phyloP scores from a whole-genome alignment of 2,113 vertebrate species.

The Pleuronectes platessa region DNA sequence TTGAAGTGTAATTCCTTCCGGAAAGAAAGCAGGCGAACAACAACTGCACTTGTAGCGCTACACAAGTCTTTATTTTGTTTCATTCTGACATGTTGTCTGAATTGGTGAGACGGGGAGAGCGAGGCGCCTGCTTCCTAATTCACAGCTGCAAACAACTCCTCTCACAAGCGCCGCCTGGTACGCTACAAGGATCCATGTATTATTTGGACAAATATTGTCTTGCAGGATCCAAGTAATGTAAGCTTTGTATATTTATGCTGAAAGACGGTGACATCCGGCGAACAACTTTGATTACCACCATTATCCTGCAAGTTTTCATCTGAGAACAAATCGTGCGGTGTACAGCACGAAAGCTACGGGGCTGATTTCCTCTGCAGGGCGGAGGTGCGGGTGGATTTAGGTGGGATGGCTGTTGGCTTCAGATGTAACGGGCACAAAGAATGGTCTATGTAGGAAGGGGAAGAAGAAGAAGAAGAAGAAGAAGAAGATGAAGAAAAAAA shows the following conservation, averaged over 20 bases:
- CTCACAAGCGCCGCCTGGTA: neutral
- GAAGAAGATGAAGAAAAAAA: constrained; percentile 64
- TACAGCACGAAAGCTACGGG: constrained; percentile 53
- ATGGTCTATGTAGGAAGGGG: constrained; percentile 56
- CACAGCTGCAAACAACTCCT: neutral
- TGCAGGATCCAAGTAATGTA: neutral
- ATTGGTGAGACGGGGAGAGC: constrained; percentile 46
- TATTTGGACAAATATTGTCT: constrained; percentile 18
- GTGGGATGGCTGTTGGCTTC: constrained; percentile 57
- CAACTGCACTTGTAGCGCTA: constrained; percentile 53
- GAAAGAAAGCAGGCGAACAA: constrained; percentile 35
- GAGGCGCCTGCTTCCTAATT: constrained; percentile 34
- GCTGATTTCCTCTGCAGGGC: constrained; percentile 56
- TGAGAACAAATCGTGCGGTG: constrained; percentile 49
- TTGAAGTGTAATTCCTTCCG: constrained; percentile 62
- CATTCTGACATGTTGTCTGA: constrained; percentile 62
- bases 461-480: constrained; percentile 22
- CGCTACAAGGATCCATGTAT: constrained; percentile 12
- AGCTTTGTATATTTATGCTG: neutral
- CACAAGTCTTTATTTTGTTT: constrained; percentile 57
- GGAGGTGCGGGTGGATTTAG: constrained; percentile 33
- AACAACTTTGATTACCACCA: constrained; percentile 8
- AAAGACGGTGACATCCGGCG: constrained; percentile 1
- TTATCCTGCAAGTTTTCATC: constrained; percentile 28
- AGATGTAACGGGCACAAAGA: constrained; percentile 75